Base-by-base conservation (phyloP, 2,888 invertebrate species). In the Pseudococcus longispinus region DNA sequence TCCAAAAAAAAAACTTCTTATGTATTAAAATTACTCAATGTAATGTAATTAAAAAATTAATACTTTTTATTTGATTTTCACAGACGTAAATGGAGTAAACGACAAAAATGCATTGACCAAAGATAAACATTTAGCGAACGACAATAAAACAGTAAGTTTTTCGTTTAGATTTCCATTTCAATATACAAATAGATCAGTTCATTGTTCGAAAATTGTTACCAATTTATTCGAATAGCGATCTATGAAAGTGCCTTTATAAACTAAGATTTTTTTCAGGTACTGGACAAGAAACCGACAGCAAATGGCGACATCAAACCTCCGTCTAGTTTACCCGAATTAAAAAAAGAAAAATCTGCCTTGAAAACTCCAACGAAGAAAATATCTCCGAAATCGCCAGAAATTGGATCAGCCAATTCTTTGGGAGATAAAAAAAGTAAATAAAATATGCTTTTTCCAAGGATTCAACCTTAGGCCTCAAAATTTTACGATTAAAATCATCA, bases 341-440 rank as follows among this genome's bases (percentile, higher is more conserved):
- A 87, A 51, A 88, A 87, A 87, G 88, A 88, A 13, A 74, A 74
- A 20, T 88, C 88, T 3, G 85, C 84, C 37, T 60, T 87, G 44
- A 87, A 84, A 55, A 88, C 88, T 1, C 88, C 88, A 8, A 87
- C 87, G 29, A 84, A 82, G 32, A 87, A 87, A 20, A 37, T 86
- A 0, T 87, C 88, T 23, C 88, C 88, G 6, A 88, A 87, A 82
- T 87, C 88, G 20, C 88, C 88, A 2, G 87, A 87, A 6, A 29
- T 23, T n/a, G 11, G 51, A n/a, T 84, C 80, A 11, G 46, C 83
- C 8, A 80, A 51, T 51, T 51, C 74, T 11, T 26, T 44, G 29
- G 77, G n/a, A 13, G 88, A 87, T 23, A 87, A 87, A 55, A 88
- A 88, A 84, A 88, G 88, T 88, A 51, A 60, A 83, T 85, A 9